Base-by-base conservation (phyloP, 2,113 vertebrate species). In the Upupa epops region DNA sequence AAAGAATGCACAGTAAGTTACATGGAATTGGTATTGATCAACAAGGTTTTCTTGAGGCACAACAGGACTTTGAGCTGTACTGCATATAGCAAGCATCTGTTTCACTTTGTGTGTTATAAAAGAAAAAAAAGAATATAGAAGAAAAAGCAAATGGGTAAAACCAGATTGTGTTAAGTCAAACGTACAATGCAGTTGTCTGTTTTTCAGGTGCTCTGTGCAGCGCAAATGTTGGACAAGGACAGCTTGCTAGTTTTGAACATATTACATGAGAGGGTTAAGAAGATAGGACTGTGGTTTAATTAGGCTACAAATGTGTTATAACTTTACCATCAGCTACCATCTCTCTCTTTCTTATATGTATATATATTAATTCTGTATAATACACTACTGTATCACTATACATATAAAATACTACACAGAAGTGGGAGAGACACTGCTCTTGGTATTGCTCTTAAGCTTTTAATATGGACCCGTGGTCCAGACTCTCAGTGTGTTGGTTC, bases 21-120 rank as follows among this genome's bases (percentile, higher is more conserved):
- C 92, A 88, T n/a, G 55, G 84, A 92, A 88, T 61, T 88, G 65
- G 52, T 96, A 95, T 96, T 95, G 92, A 95, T 96, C 90, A 93
- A 90, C 82, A 93, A 82, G 76, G 40, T 60, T 95, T 90, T 91
- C 89, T 92, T 88, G 75, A 94, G 83, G 92, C 91, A 83, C 64
- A 78, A 89, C 83, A 94, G 87, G 75, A 73, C 65, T 89, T 95
- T 83, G 29, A 91, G 72, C 59, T 81, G 56, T 68, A 77, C 36
- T 2, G 6, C 25, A 8, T 76, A 72, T 10, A 71, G n/a, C 45
- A 73, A n/a, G 56, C 64, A 74, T n/a, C 77, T 74, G 59, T 63
- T 65, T 89, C 49, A 46, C 68, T 86, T 59, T 63, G 31, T 60
- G 28, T 55, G 20, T 48, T 77, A 40, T n/a, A 17, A 22, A 28